Conservation (phyloP, 2,888 invertebrate species). For the Emesis castigata region DNA sequence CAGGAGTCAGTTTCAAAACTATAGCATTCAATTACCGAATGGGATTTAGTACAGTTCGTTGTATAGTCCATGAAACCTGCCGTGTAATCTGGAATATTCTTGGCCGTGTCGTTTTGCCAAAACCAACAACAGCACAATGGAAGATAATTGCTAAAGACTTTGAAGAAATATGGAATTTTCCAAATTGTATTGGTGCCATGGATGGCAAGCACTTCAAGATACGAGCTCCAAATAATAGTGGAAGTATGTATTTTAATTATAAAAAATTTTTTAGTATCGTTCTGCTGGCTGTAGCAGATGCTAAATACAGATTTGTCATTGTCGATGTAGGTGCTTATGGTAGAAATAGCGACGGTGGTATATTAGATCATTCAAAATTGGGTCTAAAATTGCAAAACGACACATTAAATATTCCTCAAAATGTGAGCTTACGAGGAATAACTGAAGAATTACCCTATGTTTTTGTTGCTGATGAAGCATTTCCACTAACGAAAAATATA, state of each 20-base stretch:
- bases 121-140: conserved; percentile 47
- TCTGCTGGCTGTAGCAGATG: conserved; percentile 51
- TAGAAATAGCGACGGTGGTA: conserved; percentile 46
- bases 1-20: conserved; percentile 57
- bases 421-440: conserved; percentile 8
- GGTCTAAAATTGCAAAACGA: conserved; percentile 10
- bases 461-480: conserved; percentile 6
- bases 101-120: conserved; percentile 34
- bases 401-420: conserved; percentile 19
- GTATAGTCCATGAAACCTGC: conserved; percentile 38
- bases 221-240: conserved; percentile 44
- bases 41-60: conserved; percentile 59
- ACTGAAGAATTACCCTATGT: conserved; percentile 6
- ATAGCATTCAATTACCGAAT: conserved; percentile 55
- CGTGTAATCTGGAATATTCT: conserved; percentile 30
- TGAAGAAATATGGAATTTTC: conserved; percentile 50
- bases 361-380: conserved; percentile 30
- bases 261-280: conserved; percentile 54
- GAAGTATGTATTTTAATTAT: conserved; percentile 53
- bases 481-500: conserved; percentile 31
- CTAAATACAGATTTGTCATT: conserved; percentile 43
- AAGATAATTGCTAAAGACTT: conserved; percentile 41
- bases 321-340: conserved; percentile 53
- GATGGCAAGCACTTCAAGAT: conserved; percentile 62
- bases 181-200: conserved; percentile 58